These are phyloP conservation scores for Lissonota sp. DNA, from an alignment of 2,888 invertebrate species.

Conservation along the genomic window DNA sequence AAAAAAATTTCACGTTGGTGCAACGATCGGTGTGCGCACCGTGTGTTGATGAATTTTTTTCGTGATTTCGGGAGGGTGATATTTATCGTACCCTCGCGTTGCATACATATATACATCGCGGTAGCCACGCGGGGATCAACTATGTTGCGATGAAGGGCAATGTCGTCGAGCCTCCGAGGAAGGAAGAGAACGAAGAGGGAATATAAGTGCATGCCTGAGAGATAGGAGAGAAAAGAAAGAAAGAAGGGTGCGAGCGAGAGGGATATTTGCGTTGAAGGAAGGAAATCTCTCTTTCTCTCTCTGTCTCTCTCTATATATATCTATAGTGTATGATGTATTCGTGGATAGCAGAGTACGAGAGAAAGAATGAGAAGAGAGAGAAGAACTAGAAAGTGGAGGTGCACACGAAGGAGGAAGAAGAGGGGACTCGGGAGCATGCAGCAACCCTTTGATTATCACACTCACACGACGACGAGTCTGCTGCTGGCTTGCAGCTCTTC, in stretches of 20 bases:
- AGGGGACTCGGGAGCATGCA: constrained; percentile 68
- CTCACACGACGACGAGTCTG: constrained; percentile 66
- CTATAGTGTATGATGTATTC: neutral
- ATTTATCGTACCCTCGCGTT: neutral
- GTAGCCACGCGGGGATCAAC: constrained; percentile 42
- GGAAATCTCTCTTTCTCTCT: constrained; percentile 1
- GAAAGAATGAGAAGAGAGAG: constrained; percentile 45
- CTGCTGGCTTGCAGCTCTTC: constrained; percentile 41
- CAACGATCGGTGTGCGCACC: constrained; percentile 49
- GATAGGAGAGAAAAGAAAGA: constrained; percentile 62
- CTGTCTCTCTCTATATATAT: constrained; percentile 2
- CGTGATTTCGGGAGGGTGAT: constrained; percentile 25
- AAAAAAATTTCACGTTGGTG: no score
- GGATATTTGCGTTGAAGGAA: constrained; percentile 49
- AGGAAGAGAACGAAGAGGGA: constrained; percentile 60
- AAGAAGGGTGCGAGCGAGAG: constrained; percentile 54
- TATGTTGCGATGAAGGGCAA: constrained; percentile 18
- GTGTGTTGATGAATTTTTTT: constrained; percentile 60
- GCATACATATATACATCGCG: constrained; percentile 29
- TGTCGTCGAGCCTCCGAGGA: constrained; percentile 40
- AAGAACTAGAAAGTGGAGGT: constrained; percentile 44
- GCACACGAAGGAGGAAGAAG: constrained; percentile 65
- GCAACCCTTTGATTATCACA: constrained; percentile 75
- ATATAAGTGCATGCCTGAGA: constrained; percentile 60
- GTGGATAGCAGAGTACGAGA: constrained; percentile 41